phyloP scores from a whole-genome alignment of 1,140 invertebrate genomes.

The Zaprionus davidi region DNA sequence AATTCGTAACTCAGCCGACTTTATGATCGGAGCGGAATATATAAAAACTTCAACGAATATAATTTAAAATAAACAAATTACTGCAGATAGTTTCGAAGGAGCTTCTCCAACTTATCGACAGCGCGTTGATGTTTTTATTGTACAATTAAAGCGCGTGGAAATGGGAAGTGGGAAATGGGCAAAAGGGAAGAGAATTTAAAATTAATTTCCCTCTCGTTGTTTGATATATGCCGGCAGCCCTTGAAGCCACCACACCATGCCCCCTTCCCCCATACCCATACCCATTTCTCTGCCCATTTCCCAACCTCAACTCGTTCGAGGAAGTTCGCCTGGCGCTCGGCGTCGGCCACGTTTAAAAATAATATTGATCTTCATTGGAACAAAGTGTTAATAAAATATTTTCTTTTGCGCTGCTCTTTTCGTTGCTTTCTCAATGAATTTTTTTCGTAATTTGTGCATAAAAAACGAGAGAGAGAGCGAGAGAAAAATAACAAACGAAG shows the following conservation, averaged over 20 bases:
- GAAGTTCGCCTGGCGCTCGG: slow-evolving; percentile 57
- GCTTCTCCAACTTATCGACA: slow-evolving; percentile 29
- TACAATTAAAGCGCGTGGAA: slow-evolving; percentile 64
- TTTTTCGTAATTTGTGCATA: slow-evolving; percentile 63
- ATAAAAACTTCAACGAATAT: slow-evolving; percentile 82
- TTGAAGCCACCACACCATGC: not conserved
- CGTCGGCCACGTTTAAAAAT: slow-evolving; percentile 66
- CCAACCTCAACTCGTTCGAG: slow-evolving; percentile 41
- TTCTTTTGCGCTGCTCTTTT: slow-evolving; percentile 42
- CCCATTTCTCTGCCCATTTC: not conserved
- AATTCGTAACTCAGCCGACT: slow-evolving; percentile 26
- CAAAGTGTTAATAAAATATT: slow-evolving; percentile 82
- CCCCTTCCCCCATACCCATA: not conserved
- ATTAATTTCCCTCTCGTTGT: slow-evolving; percentile 70
- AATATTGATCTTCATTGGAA: slow-evolving; percentile 82
- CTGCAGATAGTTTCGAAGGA: slow-evolving; percentile 48
- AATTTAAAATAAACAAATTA: slow-evolving; percentile 80
- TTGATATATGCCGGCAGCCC: slow-evolving; percentile 63
- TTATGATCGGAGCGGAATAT: slow-evolving; percentile 54
- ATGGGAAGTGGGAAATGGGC: slow-evolving; percentile 31
- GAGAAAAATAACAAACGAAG: slow-evolving; percentile 25
- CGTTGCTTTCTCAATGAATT: slow-evolving; percentile 58
- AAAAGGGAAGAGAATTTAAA: slow-evolving; percentile 50
- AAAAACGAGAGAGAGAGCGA: slow-evolving; percentile 34
- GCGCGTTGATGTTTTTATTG: slow-evolving; percentile 73